These are phyloP conservation scores for Omphaloscelis lunosa DNA, from an alignment of 2,888 invertebrate genomes.

Conservation along the genomic window DNA sequence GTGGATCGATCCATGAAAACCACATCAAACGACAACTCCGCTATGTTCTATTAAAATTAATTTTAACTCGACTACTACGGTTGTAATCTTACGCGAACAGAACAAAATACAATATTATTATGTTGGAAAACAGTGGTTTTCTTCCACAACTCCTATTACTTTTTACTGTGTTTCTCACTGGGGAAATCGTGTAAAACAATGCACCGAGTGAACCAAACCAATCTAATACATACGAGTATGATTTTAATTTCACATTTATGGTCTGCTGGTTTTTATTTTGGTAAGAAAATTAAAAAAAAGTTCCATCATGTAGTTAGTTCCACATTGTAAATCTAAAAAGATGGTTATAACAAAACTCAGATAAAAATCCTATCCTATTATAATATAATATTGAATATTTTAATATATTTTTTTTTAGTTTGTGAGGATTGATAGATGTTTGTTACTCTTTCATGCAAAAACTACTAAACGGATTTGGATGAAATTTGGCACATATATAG, in stretches of 20 bases:
- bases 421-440: too few species aligned
- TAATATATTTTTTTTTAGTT: too few species aligned
- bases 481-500: too few species aligned
- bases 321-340: too few species aligned
- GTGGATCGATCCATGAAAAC: background rate
- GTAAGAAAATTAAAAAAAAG: background rate
- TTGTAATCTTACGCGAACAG: background rate
- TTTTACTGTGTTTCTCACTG: conserved; percentile 22
- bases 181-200: conserved; percentile 42
- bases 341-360: too few species aligned
- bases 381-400: too few species aligned
- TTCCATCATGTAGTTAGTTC: too few species aligned
- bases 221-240: background rate
- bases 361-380: too few species aligned
- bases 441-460: too few species aligned
- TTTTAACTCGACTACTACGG: background rate
- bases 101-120: conserved; percentile 2
- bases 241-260: background rate
- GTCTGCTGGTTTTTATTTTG: background rate
- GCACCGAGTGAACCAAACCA: background rate
- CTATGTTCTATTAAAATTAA: background rate
- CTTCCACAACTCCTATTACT: conserved; percentile 31
- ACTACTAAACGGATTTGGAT: too few species aligned
- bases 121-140: conserved; percentile 10
- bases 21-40: too few species aligned